Base-by-base conservation (phyloP, 2,888 invertebrate genomes). In the Eupithecia abbreviata region DNA sequence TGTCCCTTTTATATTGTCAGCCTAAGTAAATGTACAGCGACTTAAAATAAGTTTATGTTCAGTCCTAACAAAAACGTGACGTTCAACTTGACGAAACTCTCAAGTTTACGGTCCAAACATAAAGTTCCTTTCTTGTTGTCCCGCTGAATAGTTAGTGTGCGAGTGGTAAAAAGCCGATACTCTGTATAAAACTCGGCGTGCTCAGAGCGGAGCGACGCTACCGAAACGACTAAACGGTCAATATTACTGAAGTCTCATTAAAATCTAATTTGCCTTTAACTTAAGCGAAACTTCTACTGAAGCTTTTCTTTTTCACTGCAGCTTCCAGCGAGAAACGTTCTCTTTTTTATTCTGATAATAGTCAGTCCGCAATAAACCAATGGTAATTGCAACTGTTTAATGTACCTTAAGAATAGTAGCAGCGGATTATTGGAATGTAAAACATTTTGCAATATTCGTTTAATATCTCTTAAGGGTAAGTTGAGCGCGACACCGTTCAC, bases 11-110 rank as follows among this genome's bases (percentile, higher is more conserved):
- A 88, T 90, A 86, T 88, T 88, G 87, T 90, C 84, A 84, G 85
- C 84, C 88, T 91, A 90, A 90, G 87, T 89, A 88, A 88, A 89
- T 86, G 86, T 90, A 90, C 84, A 87, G 87, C 85, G 86, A 89
- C 88, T 90, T 90, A 87, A 88, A 89, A 88, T 88, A 90, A 91
- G 86, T 91, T 91, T 90, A 90, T 88, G 87, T 88, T 87, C 79
- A 83, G 78, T 81, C 79, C 77, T 75, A 73, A 75, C 75, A 79
- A 81, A 83, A 85, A 88, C 86, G 88, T 88, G 86, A 86, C 83
- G 79, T 68, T 85, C 82, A 86, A 75, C 75, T 73, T 75, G 73
- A 75, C 71, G 71, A 71, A 77, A 83, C 69, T 81, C 69, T 81
- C 79, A 82, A 78, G 42, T 72, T 41, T n/a, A 74, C 77, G 78